Evolutionary conservation across 1,140 invertebrate genomes (phyloP).

Genomic region (Wiebesia pumilae): DNA sequence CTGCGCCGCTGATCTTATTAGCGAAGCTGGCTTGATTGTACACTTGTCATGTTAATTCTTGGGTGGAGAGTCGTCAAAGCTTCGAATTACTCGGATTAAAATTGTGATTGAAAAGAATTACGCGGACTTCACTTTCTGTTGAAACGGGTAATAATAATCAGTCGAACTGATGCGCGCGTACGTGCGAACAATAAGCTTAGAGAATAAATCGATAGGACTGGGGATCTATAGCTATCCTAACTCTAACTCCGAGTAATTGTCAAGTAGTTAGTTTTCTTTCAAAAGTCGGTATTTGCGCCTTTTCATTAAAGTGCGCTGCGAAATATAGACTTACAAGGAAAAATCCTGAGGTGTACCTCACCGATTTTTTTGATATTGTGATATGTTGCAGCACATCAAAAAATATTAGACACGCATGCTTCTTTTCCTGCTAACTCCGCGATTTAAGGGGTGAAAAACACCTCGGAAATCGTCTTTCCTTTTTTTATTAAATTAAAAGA

Average conservation of each 20-base stretch:
- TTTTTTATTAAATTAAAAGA: too few relatives aligned
- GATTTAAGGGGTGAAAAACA: too few relatives aligned
- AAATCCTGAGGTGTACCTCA: too few relatives aligned
- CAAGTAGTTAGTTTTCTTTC: background rate
- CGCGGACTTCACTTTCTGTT: too few relatives aligned
- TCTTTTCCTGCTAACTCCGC: too few relatives aligned
- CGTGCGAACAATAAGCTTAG: background rate
- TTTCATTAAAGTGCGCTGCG: background rate
- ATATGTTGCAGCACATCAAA: too few relatives aligned
- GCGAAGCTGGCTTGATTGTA: slow-evolving; percentile 40
- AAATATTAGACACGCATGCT: too few relatives aligned
- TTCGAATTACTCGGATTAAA: too few relatives aligned
- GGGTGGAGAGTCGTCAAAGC: background rate
- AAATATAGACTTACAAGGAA: background rate
- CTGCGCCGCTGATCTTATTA: slow-evolving; percentile 29
- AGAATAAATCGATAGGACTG: background rate
- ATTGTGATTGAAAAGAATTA: background rate
- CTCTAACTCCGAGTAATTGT: background rate
- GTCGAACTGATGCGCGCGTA: too few relatives aligned
- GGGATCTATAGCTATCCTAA: background rate
- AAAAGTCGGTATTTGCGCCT: background rate
- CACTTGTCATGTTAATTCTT: slow-evolving; percentile 48
- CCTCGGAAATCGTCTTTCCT: too few relatives aligned
- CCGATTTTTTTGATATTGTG: too few relatives aligned
- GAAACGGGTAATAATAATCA: too few relatives aligned